Evolutionary conservation across 2,113 vertebrate species (phyloP), one percentile per base, ranked within the genome.

Genomic region (Elephas maximus): DNA sequence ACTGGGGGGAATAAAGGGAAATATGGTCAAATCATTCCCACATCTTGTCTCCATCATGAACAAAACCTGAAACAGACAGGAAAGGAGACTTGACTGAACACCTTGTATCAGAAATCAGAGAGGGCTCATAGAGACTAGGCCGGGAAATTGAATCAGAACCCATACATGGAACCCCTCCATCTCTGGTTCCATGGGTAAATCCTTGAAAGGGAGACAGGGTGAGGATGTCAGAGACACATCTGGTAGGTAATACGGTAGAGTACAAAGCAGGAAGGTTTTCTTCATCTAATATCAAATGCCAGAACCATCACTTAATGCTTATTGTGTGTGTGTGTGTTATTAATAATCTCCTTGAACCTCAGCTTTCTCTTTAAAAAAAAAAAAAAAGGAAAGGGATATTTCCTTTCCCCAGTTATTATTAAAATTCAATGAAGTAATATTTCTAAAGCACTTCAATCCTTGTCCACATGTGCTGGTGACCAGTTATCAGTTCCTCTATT

Each of bases 161-260:
- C 20, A 14, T 17, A 11, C 8, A 0, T 1, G 44, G 11, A 41
- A n/a, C 8, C 18, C 15, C 23, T 69, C 18, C 1, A 0, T 62
- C n/a, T 23, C 80, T 67, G 12, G 12, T 74, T 6, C 77, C 76
- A 45, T 51, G 37, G 93, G 63, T 10, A 33, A 8, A 8, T 1
- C 24, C 20, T 2, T 17, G 15, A 62, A 86, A 45, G 14, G 33
- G 28, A 37, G 91, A 37, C 0, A 6, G 14, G 12, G 12, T 21
- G 4, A 57, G 12, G 28, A 44, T 0, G 0, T 23, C 26, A 15
- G 18, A 60, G 3, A 21, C 14, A n/a, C 0, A 17, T 0, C 15
- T n/a, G n/a, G 26, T 6, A 44, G 48, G 48, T 14, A 15, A 26
- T 8, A 6, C 2, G 48, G 41, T 17, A 8, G 14, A 33, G 6